A percentile compares a stretch with the other conserved stretches of the same genome.
Evolutionary conservation across 1,140 invertebrate genomes (phyloP).

Genomic region (Bombus ignitus): DNA sequence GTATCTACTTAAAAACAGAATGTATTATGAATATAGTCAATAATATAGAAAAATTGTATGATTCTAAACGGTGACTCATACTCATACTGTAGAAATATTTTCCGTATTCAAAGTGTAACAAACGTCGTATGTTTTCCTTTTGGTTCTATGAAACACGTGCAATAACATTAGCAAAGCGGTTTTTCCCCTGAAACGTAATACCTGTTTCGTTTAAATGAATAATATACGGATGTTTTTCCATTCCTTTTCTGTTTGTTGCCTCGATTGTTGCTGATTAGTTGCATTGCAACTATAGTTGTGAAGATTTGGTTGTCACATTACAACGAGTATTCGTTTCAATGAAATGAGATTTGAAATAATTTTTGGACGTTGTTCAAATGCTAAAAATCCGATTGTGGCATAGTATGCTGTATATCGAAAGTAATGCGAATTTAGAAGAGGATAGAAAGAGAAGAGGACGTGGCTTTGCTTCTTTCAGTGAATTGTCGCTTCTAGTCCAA

Average conservation of each 20-base stretch:
- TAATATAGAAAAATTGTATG: neutral
- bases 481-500: neutral
- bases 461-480: neutral
- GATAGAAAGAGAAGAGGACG: neutral
- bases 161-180: neutral
- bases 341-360: slow-evolving; percentile 12
- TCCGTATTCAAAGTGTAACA: neutral
- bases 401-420: neutral
- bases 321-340: neutral
- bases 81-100: neutral
- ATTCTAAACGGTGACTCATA: slow-evolving; percentile 2
- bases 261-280: neutral
- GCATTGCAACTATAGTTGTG: too few species aligned
- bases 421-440: neutral
- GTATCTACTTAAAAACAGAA: neutral
- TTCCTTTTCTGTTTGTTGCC: neutral
- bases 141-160: slow-evolving; percentile 5
- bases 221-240: neutral
- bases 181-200: neutral
- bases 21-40: neutral
- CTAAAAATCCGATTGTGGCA: slow-evolving; percentile 23
- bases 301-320: neutral
- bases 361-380: slow-evolving; percentile 24
- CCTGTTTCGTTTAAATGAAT: neutral
- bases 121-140: neutral